phyloP scores from a whole-genome alignment of 53 echinoderm and acorn worm species.

The Hippasteria phrygiana region DNA sequence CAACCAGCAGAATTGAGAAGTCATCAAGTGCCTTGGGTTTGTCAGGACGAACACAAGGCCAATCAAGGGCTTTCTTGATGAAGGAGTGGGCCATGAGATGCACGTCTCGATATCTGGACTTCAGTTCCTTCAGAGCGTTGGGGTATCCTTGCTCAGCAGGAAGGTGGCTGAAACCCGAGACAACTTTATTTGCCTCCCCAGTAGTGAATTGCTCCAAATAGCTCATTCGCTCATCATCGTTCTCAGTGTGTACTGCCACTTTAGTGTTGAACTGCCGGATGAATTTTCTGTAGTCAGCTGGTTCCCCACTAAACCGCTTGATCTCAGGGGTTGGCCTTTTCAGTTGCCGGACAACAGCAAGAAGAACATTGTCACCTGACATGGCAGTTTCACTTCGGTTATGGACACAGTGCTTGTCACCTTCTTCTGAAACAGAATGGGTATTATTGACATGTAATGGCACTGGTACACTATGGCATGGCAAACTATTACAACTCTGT shows the following conservation, averaged over 20 bases:
- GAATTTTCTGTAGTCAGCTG: slow-evolving; percentile 56
- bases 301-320: slow-evolving; percentile 68
- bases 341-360: slow-evolving; percentile 42
- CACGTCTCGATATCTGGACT: slow-evolving; percentile 61
- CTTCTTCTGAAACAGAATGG: not conserved
- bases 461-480: too few relatives aligned
- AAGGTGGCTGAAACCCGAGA: slow-evolving; percentile 10
- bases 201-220: slow-evolving; percentile 55
- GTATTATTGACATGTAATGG: too few relatives aligned
- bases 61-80: slow-evolving; percentile 54
- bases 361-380: slow-evolving; percentile 41
- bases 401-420: slow-evolving; percentile 41
- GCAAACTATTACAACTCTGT: slow-evolving; percentile 25
- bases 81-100: slow-evolving; percentile 66
- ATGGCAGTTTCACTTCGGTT: slow-evolving; percentile 32
- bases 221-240: slow-evolving; percentile 66
- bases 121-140: slow-evolving; percentile 61
- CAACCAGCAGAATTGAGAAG: slow-evolving; percentile 58
- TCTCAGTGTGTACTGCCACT: slow-evolving; percentile 40
- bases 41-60: slow-evolving; percentile 64
- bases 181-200: slow-evolving; percentile 66
- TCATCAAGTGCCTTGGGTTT: slow-evolving; percentile 75
- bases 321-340: slow-evolving; percentile 61
- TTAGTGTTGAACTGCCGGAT: slow-evolving; percentile 65
- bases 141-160: slow-evolving; percentile 59